Conservation (phyloP, 2,113 vertebrate species). For the Apaloderma vittatum region DNA sequence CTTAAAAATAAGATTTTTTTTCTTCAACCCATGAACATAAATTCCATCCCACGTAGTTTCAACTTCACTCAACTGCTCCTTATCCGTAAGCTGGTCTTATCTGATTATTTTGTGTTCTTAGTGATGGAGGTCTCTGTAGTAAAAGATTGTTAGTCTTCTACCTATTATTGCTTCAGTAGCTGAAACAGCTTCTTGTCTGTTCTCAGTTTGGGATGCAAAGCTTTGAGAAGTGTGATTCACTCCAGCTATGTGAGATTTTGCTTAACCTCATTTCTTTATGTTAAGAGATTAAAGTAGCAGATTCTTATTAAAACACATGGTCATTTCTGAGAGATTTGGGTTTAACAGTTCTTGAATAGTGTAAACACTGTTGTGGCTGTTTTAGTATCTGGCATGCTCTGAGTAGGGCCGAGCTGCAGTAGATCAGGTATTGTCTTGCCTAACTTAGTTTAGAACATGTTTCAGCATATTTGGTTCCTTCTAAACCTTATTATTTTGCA, state of each 20-base stretch:
- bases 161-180: not conserved
- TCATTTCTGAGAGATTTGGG: not conserved
- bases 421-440: not conserved
- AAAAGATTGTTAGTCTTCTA: not conserved
- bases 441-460: not conserved
- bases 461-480: not conserved
- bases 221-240: conserved; percentile 8
- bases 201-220: not conserved
- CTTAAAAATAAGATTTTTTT: not conserved
- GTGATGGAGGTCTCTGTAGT: not conserved
- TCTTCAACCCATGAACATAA: not conserved
- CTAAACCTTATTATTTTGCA: fast-evolving
- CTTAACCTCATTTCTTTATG: not conserved
- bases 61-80: not conserved
- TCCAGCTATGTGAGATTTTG: not conserved
- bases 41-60: not conserved
- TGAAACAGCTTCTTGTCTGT: conserved; percentile 2
- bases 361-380: not conserved
- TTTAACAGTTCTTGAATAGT: not conserved
- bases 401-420: not conserved
- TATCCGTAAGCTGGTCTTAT: not conserved
- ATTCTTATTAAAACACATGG: not conserved
- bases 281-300: not conserved
- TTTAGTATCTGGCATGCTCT: not conserved
- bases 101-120: not conserved